Conservation (phyloP, 2,888 invertebrate species). For the Pharmacophagus antenor region DNA sequence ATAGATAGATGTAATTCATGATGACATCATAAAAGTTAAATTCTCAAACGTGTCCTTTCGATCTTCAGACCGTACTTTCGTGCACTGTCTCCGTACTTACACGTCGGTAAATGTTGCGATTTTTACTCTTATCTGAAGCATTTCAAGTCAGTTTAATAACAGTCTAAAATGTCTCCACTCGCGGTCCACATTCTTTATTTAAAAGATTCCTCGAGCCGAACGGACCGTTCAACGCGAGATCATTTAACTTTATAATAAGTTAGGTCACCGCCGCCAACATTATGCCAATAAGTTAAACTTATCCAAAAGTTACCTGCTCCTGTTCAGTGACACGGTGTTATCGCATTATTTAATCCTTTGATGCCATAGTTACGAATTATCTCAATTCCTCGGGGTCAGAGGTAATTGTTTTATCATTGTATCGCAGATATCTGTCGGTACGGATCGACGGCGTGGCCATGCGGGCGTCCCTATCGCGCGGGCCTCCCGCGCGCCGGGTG, state of each 20-base stretch:
- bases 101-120: too few species aligned
- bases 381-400: constrained; percentile 53
- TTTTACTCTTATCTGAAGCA: too few species aligned
- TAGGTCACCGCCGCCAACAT: too few species aligned
- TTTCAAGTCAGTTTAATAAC: too few species aligned
- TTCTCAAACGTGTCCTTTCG: too few species aligned
- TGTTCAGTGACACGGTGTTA: constrained; percentile 3
- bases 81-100: too few species aligned
- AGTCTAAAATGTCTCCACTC: too few species aligned
- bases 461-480: constrained; percentile 46
- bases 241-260: not conserved
- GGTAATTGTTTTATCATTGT: constrained; percentile 60
- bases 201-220: not conserved
- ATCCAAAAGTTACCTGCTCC: not conserved
- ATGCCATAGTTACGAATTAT: constrained; percentile 28
- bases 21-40: too few species aligned
- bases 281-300: not conserved
- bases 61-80: too few species aligned
- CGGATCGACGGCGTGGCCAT: constrained; percentile 40
- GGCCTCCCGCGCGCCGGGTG: constrained; percentile 34
- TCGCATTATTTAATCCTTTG: constrained; percentile 21
- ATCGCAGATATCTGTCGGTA: constrained; percentile 48
- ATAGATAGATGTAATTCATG: too few species aligned
- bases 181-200: not conserved
- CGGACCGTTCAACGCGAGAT: not conserved